phyloP scores from a whole-genome alignment of 2,888 invertebrate genomes.

The Erebia palarica region DNA sequence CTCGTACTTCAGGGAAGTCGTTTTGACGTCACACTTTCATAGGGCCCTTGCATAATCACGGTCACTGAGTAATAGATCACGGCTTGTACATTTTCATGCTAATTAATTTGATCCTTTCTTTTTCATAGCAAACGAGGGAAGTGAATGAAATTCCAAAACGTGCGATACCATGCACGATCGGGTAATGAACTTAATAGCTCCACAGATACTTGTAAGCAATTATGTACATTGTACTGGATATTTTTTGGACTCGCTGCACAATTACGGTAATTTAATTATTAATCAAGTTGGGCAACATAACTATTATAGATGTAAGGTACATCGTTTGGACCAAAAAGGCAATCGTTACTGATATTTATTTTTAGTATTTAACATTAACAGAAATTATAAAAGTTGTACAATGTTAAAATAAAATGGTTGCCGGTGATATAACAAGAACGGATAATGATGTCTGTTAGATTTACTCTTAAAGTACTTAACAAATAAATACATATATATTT shows the following conservation, averaged over 20 bases:
- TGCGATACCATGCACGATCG: slow-evolving; percentile 57
- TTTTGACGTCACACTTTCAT: slow-evolving; percentile 34
- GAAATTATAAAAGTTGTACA: no score
- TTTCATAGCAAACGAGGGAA: slow-evolving; percentile 65
- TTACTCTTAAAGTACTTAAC: no score
- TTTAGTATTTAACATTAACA: no score
- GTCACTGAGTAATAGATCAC: slow-evolving; percentile 10
- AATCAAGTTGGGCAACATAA: no score
- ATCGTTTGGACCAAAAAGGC: no score
- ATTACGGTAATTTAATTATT: no score
- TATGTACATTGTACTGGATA: neutral
- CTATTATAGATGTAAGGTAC: no score
- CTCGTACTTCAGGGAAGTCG: slow-evolving; percentile 50
- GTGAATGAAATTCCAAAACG: slow-evolving; percentile 76
- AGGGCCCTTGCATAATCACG: slow-evolving; percentile 15
- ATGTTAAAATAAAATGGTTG: no score
- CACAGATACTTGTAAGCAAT: neutral
- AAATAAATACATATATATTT: no score
- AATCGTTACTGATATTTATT: no score
- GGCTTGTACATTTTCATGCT: slow-evolving; percentile 60
- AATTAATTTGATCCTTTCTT: slow-evolving; percentile 72
- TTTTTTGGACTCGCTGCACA: neutral
- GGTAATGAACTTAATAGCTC: slow-evolving; percentile 48
- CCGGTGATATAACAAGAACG: no score
- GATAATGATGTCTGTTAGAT: no score